phyloP scores from a whole-genome alignment of 2,113 vertebrate genomes.

The Stigmatopora nigra region DNA sequence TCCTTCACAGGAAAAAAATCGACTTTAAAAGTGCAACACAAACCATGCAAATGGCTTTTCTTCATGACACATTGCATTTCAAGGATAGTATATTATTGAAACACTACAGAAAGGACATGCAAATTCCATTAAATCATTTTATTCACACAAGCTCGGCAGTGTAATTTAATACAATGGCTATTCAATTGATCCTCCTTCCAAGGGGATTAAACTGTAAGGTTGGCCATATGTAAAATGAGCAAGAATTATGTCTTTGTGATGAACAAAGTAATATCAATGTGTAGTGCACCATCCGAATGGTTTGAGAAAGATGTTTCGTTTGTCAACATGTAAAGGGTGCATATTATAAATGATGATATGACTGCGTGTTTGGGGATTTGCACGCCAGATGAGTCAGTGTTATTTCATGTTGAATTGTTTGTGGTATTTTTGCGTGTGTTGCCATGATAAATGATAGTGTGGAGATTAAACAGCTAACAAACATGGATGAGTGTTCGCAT shows the following conservation, averaged over 20 bases:
- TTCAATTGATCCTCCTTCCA: neutral
- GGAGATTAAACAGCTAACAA: constrained; percentile 12
- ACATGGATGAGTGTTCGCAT: neutral
- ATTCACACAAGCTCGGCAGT: neutral
- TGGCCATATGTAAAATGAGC: neutral
- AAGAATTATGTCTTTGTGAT: neutral
- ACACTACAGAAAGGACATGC: neutral
- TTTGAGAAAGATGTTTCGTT: neutral
- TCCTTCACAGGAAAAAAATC: constrained; percentile 25
- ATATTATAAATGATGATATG: neutral
- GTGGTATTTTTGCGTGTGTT: neutral
- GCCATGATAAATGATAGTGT: neutral
- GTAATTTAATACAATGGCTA: neutral
- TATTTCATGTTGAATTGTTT: neutral
- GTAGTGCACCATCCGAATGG: constrained; percentile 8
- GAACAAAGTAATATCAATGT: constrained; percentile 8
- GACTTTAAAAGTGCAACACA: constrained; percentile 1
- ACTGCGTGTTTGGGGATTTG: constrained; percentile 18
- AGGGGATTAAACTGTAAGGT: neutral
- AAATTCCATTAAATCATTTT: neutral
- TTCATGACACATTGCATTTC: constrained; percentile 44
- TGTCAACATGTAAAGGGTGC: constrained; percentile 4
- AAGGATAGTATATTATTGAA: constrained; percentile 3
- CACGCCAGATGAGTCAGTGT: neutral
- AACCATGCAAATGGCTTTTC: constrained; percentile 31